Evolutionary conservation across 2,113 vertebrate genomes (phyloP).

Genomic region (Chamaetylas fuelleborni): DNA sequence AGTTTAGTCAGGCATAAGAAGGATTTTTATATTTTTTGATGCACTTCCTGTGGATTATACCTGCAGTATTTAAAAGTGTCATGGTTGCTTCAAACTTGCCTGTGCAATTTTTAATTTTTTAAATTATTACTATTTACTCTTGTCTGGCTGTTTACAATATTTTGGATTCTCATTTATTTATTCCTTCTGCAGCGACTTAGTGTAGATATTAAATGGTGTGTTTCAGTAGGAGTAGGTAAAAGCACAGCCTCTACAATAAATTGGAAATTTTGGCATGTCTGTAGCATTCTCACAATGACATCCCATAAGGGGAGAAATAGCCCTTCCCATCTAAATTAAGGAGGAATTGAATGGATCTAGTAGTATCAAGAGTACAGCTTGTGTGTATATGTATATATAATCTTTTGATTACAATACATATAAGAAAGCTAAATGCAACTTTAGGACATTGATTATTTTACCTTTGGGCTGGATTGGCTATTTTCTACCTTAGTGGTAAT

Average conservation of each 20-base stretch:
- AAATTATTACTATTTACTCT: neutral
- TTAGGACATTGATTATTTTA: neutral
- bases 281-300: neutral
- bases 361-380: neutral
- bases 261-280: neutral
- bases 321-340: neutral
- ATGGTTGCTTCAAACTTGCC: neutral
- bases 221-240: neutral
- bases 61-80: neutral
- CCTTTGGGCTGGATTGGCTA: neutral
- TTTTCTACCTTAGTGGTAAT: neutral
- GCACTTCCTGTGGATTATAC: neutral
- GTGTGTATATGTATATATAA: neutral
- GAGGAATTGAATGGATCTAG: neutral
- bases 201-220: neutral
- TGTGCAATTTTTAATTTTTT: neutral
- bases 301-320: neutral
- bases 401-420: neutral
- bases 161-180: neutral
- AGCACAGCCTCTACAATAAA: neutral
- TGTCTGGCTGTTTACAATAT: neutral
- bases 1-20: neutral
- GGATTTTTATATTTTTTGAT: neutral
- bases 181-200: neutral
- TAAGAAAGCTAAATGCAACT: neutral